Evolutionary conservation across 2,888 invertebrate species (phyloP).

Genomic region (Fabriciana adippe): DNA sequence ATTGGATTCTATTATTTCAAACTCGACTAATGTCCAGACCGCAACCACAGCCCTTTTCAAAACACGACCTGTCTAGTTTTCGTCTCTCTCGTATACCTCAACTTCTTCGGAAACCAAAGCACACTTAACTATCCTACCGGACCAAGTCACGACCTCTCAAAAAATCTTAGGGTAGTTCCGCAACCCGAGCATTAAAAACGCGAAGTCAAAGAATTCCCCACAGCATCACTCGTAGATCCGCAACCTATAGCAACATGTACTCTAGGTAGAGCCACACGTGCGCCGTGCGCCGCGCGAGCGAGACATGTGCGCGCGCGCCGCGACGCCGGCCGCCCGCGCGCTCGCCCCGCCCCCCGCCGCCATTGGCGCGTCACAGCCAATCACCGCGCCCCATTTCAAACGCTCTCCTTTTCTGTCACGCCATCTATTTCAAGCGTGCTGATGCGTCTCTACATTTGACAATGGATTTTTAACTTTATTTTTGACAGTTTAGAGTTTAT

Average conservation of each 20-base stretch:
- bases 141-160: too few relatives aligned
- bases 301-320: constrained; percentile 52
- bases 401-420: constrained; percentile 77
- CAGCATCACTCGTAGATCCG: constrained; percentile 2
- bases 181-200: not conserved
- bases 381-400: constrained; percentile 78
- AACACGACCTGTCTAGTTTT: too few relatives aligned
- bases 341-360: constrained; percentile 63
- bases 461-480: constrained; percentile 46
- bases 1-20: too few relatives aligned
- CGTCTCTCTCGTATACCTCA: too few relatives aligned
- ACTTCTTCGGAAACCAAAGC: too few relatives aligned
- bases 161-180: too few relatives aligned
- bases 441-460: constrained; percentile 58
- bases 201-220: not conserved
- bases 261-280: constrained; percentile 33
- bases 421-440: constrained; percentile 79
- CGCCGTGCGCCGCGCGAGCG: constrained; percentile 34
- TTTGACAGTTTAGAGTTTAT: constrained; percentile 27
- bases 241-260: too few relatives aligned
- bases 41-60: too few relatives aligned
- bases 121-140: too few relatives aligned
- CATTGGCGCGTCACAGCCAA: constrained; percentile 76
- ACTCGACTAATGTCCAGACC: too few relatives aligned
- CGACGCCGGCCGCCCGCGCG: constrained; percentile 50